phyloP scores from a whole-genome alignment of 1,140 invertebrate genomes.

The Camponotus pennsylvanicus region DNA sequence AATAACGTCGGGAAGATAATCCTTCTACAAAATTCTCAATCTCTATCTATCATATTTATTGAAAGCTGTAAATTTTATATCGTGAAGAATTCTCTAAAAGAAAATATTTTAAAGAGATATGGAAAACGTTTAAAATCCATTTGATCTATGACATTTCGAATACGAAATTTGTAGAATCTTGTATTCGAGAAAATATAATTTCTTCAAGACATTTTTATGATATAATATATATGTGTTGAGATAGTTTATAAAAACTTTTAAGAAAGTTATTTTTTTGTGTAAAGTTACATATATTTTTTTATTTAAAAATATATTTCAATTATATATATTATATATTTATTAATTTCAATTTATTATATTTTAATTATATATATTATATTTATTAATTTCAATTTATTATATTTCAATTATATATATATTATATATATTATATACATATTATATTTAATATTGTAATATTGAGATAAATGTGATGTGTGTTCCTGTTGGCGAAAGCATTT shows the following conservation, averaged over 20 bases:
- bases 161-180: no score
- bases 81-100: neutral
- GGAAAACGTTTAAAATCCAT: neutral
- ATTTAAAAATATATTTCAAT: neutral
- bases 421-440: no score
- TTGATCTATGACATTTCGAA: neutral
- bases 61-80: constrained; percentile 10
- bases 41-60: neutral
- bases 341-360: no score
- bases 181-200: no score
- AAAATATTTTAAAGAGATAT: neutral
- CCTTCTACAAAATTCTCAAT: neutral
- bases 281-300: no score
- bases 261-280: no score
- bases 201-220: no score
- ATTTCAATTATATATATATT: neutral
- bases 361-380: neutral
- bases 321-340: neutral
- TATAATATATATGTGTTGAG: no score
- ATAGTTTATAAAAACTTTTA: no score
- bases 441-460: neutral
- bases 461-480: neutral
- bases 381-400: no score
- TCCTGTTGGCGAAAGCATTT: neutral
- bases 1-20: neutral